Conservation (phyloP, 2,113 vertebrate species). For the Mesitornis unicolor region DNA sequence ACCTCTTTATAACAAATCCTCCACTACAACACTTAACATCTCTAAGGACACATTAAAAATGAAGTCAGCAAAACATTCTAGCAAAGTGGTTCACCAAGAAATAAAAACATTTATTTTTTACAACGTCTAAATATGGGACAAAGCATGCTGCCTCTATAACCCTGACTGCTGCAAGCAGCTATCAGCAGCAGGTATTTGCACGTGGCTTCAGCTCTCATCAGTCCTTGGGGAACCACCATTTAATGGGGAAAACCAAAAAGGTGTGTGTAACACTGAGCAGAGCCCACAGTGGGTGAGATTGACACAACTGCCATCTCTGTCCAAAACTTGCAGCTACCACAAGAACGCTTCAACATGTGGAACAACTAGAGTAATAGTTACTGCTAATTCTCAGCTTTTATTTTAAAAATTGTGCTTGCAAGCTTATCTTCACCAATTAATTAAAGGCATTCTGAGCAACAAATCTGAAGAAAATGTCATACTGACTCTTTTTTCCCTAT, state of each 20-base stretch:
- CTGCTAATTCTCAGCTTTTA: background rate
- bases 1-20: background rate
- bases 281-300: accelerated
- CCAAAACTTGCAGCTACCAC: background rate
- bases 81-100: background rate
- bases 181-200: background rate
- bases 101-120: background rate
- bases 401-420: background rate
- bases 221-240: background rate
- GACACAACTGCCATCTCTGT: background rate
- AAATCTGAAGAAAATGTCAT: background rate
- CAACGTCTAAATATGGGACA: background rate
- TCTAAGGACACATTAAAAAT: background rate
- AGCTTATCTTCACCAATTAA: background rate
- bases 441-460: accelerated
- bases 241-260: background rate
- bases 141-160: background rate
- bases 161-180: background rate
- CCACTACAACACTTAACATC: background rate
- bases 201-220: background rate
- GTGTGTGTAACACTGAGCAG: too few relatives aligned
- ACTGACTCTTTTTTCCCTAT: background rate
- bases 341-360: background rate
- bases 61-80: background rate
- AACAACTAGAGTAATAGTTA: background rate